These are phyloP conservation scores for Colostygia pectinataria DNA, from an alignment of 2,888 invertebrate genomes.

Conservation along the genomic window DNA sequence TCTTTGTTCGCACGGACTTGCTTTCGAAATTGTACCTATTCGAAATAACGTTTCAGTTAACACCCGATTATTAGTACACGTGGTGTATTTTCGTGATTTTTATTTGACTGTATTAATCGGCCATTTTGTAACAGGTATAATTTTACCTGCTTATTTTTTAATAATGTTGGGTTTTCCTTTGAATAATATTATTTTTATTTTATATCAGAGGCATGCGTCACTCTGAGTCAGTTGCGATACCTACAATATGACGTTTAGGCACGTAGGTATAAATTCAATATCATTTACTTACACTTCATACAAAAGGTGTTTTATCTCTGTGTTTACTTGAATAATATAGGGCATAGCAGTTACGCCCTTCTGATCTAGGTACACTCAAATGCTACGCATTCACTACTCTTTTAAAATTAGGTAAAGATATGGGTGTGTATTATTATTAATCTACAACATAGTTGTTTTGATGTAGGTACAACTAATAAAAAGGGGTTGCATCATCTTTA, in stretches of 20 bases:
- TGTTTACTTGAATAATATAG: constrained; percentile 4
- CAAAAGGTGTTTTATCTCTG: constrained; percentile 1
- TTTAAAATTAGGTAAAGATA: too few relatives aligned
- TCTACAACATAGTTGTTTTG: too few relatives aligned
- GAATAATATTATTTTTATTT: background rate
- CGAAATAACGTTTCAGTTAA: constrained; percentile 56
- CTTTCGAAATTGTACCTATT: constrained; percentile 70
- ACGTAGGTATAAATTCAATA: background rate
- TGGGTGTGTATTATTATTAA: too few relatives aligned
- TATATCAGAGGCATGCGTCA: constrained; percentile 17
- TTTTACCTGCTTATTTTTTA: background rate
- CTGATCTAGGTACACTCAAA: background rate
- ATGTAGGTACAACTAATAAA: too few relatives aligned
- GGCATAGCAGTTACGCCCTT: constrained; percentile 7
- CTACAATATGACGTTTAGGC: background rate
- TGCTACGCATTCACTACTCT: too few relatives aligned
- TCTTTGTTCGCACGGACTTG: constrained; percentile 68
- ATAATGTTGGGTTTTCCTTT: background rate
- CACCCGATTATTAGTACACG: constrained; percentile 45
- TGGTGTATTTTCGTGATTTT: constrained; percentile 38
- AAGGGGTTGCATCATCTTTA: too few relatives aligned
- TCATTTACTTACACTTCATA: background rate
- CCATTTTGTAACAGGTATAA: constrained; percentile 48
- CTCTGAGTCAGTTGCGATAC: constrained; percentile 1
- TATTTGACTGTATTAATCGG: constrained; percentile 5